Evolutionary conservation across 2,888 invertebrate genomes (phyloP), one percentile per base, ranked within the genome.

Genomic region (Eledona agricola): DNA sequence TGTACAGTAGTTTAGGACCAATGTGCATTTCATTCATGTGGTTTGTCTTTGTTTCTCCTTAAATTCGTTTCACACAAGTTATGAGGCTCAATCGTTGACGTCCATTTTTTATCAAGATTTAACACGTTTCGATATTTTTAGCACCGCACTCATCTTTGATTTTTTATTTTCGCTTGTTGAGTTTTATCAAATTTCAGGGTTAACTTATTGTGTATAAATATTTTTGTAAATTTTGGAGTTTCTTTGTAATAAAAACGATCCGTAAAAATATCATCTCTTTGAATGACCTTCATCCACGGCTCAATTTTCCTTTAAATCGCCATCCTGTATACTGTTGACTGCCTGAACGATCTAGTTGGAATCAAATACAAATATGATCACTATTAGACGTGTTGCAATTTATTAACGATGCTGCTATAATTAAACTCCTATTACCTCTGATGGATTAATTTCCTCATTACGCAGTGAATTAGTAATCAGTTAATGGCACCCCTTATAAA

Each of bases 1-100:
- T 53, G 53, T 53, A 53, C 42, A 53, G 40, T 53, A 53, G 47
- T 26, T 37, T 47, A 53, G 47, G 53, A 53, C 53, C 53, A 47
- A 53, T 53, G 47, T 53, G 53, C 47, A 53, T 53, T 53, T 53
- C 11, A n/a, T n/a, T n/a, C n/a, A 17, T 37, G 25, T 26, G 15
- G n/a, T 35, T 25, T 52, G 16, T 28, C 11, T 43, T 31, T 31
- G 6, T n/a, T 32, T 34, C 9, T 42, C 35, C 31, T 15, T 20
- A 23, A 25, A 26, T 16, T n/a, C n/a, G n/a, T n/a, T n/a, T n/a
- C n/a, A n/a, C 12, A 40, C 12, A 37, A 46, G 17, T 50, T 3
- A 16, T 23, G 31, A 40, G 40, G 40, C 40, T 50, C 49, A 50
- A 50, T 32, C 40, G 40, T 50, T 38, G 40, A 50, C 40, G 49